Percentiles rank a stretch among this genome's conserved stretches.
phyloP scores from a whole-genome alignment of 2,113 vertebrate species.

The Bambusicola thoracicus region DNA sequence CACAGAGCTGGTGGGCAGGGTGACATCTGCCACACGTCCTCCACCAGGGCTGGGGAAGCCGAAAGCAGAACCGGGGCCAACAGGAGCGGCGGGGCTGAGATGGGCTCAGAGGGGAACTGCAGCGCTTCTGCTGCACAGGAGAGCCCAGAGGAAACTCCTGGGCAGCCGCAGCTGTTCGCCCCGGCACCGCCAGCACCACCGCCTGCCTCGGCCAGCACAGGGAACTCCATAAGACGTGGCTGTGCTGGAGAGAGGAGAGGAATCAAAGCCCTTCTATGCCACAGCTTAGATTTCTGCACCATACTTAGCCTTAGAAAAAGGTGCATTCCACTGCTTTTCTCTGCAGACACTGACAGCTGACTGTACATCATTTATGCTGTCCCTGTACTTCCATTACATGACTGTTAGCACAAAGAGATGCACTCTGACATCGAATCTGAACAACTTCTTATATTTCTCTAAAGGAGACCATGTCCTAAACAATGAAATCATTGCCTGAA shows the following conservation, averaged over 20 bases:
- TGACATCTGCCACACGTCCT: background rate
- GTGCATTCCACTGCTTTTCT: background rate
- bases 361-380: background rate
- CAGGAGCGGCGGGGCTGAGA: background rate
- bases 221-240: background rate
- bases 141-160: background rate
- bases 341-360: background rate
- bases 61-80: conserved; percentile 16
- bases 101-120: rapidly evolving
- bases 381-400: rapidly evolving
- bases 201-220: background rate
- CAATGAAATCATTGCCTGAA: background rate
- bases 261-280: rapidly evolving
- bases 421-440: background rate
- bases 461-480: background rate
- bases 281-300: rapidly evolving
- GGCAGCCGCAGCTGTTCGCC: too few relatives aligned
- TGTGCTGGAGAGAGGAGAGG: background rate
- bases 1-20: background rate
- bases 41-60: background rate
- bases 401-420: background rate
- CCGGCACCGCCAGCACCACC: background rate
- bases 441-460: background rate
- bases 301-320: background rate
- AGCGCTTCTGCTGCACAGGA: background rate